Percentiles rank a stretch among this genome's conserved stretches.
Conservation (phyloP, 2,797 vertebrate species). For the Pseudochromis fuscus region DNA sequence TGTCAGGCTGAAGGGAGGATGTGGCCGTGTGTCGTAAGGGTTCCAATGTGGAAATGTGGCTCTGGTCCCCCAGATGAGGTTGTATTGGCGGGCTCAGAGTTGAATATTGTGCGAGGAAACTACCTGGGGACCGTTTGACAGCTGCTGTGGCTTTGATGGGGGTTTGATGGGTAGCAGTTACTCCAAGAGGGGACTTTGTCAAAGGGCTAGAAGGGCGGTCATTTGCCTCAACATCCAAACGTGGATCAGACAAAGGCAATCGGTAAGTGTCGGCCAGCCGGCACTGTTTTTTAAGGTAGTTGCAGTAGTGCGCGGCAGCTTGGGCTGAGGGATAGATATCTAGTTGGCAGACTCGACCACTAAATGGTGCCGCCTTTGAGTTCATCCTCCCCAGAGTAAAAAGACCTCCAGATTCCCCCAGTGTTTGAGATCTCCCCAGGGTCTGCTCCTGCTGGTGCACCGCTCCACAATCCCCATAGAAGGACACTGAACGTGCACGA, state of each 20-base stretch:
- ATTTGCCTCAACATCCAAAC: slow-evolving; percentile 50
- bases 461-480: slow-evolving; percentile 89
- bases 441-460: slow-evolving; percentile 86
- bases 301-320: slow-evolving; percentile 92
- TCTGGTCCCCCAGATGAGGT: slow-evolving; percentile 53
- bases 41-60: slow-evolving; percentile 55
- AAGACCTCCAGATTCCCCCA: slow-evolving; percentile 83
- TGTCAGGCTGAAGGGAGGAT: slow-evolving; percentile 34
- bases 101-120: slow-evolving; percentile 45
- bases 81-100: slow-evolving; percentile 56
- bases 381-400: slow-evolving; percentile 94
- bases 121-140: slow-evolving; percentile 43
- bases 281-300: slow-evolving; percentile 92
- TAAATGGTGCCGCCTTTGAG: slow-evolving; percentile 89
- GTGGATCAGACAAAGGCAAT: slow-evolving; percentile 71
- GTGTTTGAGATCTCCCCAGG: slow-evolving; percentile 81
- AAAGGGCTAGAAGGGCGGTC: slow-evolving; percentile 52
- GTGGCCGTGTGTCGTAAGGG: slow-evolving; percentile 25
- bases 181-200: slow-evolving; percentile 52
- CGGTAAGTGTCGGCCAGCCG: slow-evolving; percentile 89
- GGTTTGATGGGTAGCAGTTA: slow-evolving; percentile 42
- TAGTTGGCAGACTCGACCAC: slow-evolving; percentile 93
- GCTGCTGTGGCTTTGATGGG: slow-evolving; percentile 39
- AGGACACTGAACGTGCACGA: slow-evolving; percentile 85
- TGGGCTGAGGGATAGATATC: slow-evolving; percentile 93